A percentile compares a stretch with the other conserved stretches of the same genome.
Evolutionary conservation across 2,797 vertebrate genomes (phyloP).

Genomic region (Pipistrellus kuhlii): DNA sequence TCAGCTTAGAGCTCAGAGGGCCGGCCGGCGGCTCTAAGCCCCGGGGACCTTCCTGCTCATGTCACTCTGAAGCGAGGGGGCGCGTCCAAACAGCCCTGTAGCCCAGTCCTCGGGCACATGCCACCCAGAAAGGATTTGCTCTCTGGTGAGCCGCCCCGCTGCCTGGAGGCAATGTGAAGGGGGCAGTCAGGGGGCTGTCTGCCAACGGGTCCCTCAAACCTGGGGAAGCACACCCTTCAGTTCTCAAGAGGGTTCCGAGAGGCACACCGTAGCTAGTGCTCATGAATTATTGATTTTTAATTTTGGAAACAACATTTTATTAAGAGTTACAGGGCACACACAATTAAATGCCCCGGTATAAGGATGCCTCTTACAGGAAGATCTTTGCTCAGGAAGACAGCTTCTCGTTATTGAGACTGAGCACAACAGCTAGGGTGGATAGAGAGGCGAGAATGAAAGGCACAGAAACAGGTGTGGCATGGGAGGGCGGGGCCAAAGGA

Average conservation of each 20-base stretch:
- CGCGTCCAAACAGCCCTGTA: fast-evolving
- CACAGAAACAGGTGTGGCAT: neutral
- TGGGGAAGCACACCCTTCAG: neutral
- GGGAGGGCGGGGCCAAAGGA: neutral
- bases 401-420: neutral
- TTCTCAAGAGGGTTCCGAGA: neutral
- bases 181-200: fast-evolving
- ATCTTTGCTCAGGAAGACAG: neutral
- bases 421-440: neutral
- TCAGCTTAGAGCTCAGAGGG: neutral
- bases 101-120: neutral
- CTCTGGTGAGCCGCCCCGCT: neutral
- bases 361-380: neutral
- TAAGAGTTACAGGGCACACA: neutral
- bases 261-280: neutral
- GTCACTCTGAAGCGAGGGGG: neutral
- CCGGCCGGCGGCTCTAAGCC: neutral
- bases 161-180: neutral
- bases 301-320: neutral
- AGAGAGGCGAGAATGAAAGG: too few species aligned
- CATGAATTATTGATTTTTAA: neutral
- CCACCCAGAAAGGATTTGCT: neutral
- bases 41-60: neutral
- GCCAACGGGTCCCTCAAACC: neutral
- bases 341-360: neutral